Evolutionary conservation across 2,113 vertebrate genomes (phyloP), one percentile per base, ranked within the genome.

Genomic region (Gymnocephalus cernua): DNA sequence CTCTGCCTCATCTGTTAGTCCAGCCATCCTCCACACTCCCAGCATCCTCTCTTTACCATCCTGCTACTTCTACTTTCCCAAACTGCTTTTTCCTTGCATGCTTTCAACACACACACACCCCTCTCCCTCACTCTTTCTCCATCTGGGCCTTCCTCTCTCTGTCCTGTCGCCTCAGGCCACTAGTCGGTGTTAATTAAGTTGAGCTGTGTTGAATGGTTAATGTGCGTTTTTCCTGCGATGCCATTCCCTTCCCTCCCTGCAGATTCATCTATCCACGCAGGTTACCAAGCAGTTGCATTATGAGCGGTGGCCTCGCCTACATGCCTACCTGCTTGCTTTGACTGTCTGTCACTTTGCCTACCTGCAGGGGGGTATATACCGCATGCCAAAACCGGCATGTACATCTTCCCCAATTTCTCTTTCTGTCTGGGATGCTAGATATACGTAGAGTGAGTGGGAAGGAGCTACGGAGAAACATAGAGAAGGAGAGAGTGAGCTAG

Each of bases 191-290:
- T 93, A 93, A 93, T 95, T 61, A 88, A 83, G 85, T 74, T 56
- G 90, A 82, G 79, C 77, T 76, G 85, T 90, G 86, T 91, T 94
- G 91, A 93, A 92, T 91, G 90, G 90, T 93, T 93, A 93, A 93
- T 91, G 91, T 77, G 87, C 61, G 77, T 80, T 86, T 72, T 86
- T 88, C 77, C 67, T 79, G 83, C 29, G 19, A 84, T 48, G 35
- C 67, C 44, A 23, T 45, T 48, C 38, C 81, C 73, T 65, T 67
- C 63, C 38, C 61, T 81, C 79, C 74, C 70, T 79, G 87, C 79
- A 79, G 80, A 82, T 72, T 83, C 79, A 48, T 63, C 79, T n/a
- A 32, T 80, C 69, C 63, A 64, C 47, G 13, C 82, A 44, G 47
- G 72, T 79, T 82, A 77, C 79, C 82, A 61, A 85, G 78, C 73